Conservation (phyloP, 2,888 invertebrate genomes). For the Melieria crassipennis region DNA sequence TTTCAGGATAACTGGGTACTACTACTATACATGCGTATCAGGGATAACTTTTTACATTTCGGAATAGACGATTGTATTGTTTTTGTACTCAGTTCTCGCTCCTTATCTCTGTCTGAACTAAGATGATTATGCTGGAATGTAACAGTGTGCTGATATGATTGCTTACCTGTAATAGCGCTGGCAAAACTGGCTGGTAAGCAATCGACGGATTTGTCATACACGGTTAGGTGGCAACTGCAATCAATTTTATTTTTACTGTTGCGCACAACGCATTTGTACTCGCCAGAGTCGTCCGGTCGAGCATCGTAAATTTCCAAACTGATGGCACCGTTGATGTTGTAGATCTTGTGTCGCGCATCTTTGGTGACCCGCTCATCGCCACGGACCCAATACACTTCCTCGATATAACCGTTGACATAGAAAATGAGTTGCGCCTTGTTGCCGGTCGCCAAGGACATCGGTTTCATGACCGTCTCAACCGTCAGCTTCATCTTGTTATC, state of each 20-base stretch:
- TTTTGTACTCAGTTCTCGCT: no score
- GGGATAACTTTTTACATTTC: no score
- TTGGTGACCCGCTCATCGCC: conserved; percentile 70
- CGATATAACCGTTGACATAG: conserved; percentile 77
- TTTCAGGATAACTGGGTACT: no score
- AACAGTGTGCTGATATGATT: no score
- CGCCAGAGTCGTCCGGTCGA: conserved; percentile 75
- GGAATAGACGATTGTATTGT: no score
- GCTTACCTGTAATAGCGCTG: conserved; percentile 57
- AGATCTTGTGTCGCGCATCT: conserved; percentile 66
- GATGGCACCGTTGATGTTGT: conserved; percentile 72
- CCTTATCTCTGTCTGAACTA: no score
- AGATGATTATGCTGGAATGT: no score
- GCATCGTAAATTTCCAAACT: conserved; percentile 79
- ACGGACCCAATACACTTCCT: conserved; percentile 78
- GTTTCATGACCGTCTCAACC: conserved; percentile 79
- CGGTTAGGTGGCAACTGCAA: conserved; percentile 75
- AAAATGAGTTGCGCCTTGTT: conserved; percentile 82
- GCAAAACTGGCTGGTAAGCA: conserved; percentile 55
- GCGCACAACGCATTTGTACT: conserved; percentile 80
- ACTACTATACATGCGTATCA: no score
- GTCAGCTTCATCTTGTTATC: conserved; percentile 76
- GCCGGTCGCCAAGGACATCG: conserved; percentile 78
- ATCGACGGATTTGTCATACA: conserved; percentile 68
- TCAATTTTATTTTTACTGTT: conserved; percentile 77